A percentile compares a stretch with the other conserved stretches of the same genome.
phyloP scores from a whole-genome alignment of 2,888 invertebrate genomes.

The Ephialtes manifestator region DNA sequence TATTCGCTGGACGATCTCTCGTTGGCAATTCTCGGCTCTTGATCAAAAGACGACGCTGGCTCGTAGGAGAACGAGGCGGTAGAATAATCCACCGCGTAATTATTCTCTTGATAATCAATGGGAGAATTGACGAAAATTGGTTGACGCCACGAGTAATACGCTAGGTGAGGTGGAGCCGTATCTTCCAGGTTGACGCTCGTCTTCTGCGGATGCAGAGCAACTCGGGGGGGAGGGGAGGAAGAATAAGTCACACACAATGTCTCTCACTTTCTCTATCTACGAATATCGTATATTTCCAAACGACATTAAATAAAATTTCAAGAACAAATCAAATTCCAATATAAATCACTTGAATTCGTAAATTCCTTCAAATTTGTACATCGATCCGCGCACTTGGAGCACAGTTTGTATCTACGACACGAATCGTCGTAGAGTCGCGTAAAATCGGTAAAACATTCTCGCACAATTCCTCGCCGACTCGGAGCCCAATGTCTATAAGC shows the following conservation, averaged over 20 bases:
- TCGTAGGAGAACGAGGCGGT: constrained; percentile 37
- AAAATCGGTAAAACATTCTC: not conserved
- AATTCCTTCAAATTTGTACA: not conserved
- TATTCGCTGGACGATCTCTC: constrained; percentile 23
- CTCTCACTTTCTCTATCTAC: constrained; percentile 2
- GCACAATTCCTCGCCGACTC: not conserved
- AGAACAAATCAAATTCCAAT: not conserved
- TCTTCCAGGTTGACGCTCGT: constrained; percentile 50
- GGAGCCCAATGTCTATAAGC: not conserved
- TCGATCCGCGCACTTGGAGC: constrained; percentile 1
- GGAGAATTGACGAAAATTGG: not conserved
- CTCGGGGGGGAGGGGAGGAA: not conserved
- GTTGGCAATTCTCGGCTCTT: not conserved
- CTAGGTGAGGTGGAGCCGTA: constrained; percentile 18
- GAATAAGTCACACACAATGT: not conserved
- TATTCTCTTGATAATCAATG: constrained; percentile 18
- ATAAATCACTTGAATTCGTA: not conserved
- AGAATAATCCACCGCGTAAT: constrained; percentile 52
- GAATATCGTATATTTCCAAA: not conserved
- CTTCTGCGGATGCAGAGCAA: constrained; percentile 32
- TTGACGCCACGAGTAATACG: constrained; percentile 43
- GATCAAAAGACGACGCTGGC: constrained; percentile 38
- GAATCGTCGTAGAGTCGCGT: not conserved
- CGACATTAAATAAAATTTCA: not conserved
- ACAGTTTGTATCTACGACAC: not conserved